Conservation (phyloP, 2,113 vertebrate species). For the Cebidichthys violaceus region DNA sequence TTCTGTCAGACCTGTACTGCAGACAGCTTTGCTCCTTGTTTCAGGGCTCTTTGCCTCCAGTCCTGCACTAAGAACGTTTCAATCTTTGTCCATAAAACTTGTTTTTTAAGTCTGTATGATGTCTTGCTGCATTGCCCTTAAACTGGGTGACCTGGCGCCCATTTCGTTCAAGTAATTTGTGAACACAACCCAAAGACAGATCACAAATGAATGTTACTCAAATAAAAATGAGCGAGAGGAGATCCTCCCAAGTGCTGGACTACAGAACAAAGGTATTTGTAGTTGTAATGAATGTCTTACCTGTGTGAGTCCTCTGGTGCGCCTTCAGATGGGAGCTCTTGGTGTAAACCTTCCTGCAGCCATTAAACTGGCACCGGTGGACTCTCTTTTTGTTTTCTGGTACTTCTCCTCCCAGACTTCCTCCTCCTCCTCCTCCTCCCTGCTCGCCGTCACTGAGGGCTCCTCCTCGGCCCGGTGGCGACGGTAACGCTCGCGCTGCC, state of each 20-base stretch:
- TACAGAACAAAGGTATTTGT: background rate
- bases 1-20: background rate
- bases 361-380: conserved; percentile 97
- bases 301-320: conserved; percentile 99
- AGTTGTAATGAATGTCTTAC: conserved; percentile 74
- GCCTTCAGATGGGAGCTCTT: conserved; percentile 99
- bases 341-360: conserved; percentile 99
- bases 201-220: background rate
- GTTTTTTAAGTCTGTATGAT: background rate
- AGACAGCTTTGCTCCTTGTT: background rate
- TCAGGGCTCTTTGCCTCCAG: background rate
- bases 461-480: conserved; percentile 87
- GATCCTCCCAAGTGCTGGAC: background rate
- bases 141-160: background rate
- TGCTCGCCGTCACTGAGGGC: conserved; percentile 76
- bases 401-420: conserved; percentile 86
- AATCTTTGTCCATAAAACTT: background rate
- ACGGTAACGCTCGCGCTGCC: conserved; percentile 82
- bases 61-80: background rate
- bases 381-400: conserved; percentile 98
- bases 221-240: background rate
- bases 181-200: background rate
- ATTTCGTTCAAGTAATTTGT: background rate
- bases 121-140: background rate
- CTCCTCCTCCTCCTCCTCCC: conserved; percentile 59